These are phyloP conservation scores for Malthinus flaveolus DNA, from an alignment of 2,888 invertebrate genomes.

Conservation along the genomic window DNA sequence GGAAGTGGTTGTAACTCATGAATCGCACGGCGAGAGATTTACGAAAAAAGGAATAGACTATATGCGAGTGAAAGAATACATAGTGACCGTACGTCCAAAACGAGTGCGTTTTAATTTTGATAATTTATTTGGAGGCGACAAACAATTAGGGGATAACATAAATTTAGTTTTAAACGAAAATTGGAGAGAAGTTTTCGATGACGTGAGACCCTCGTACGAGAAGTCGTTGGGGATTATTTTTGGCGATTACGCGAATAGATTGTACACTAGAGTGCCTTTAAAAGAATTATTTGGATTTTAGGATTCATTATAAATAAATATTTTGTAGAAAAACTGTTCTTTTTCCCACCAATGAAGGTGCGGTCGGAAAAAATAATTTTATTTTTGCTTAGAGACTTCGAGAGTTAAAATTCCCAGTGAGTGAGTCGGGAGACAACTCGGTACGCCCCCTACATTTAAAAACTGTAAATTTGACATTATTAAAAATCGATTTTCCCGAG, in stretches of 20 bases:
- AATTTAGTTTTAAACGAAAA: constrained; percentile 52
- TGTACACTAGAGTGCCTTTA: constrained; percentile 16
- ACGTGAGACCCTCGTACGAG: constrained; percentile 66
- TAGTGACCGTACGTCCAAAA: constrained; percentile 65
- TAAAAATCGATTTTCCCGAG: too few species aligned
- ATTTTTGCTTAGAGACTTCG: too few species aligned
- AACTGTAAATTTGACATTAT: too few species aligned
- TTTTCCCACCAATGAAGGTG: too few species aligned
- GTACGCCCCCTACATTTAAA: too few species aligned
- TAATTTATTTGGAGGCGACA: constrained; percentile 60
- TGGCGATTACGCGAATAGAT: constrained; percentile 9
- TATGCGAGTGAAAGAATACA: constrained; percentile 67
- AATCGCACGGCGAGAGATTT: constrained; percentile 64
- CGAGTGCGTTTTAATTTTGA: constrained; percentile 65
- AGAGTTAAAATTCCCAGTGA: too few species aligned
- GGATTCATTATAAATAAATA: neutral
- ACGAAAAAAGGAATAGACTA: constrained; percentile 65
- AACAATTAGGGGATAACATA: constrained; percentile 43
- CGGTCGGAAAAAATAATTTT: too few species aligned
- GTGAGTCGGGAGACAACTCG: too few species aligned
- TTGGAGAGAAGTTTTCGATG: constrained; percentile 47
- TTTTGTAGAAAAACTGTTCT: too few species aligned
- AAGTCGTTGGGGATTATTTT: constrained; percentile 55
- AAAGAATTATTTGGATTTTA: constrained; percentile 12
- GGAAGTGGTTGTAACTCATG: constrained; percentile 66